Evolutionary conservation across 2,888 invertebrate genomes (phyloP).

Genomic region (Coenonympha arcania): DNA sequence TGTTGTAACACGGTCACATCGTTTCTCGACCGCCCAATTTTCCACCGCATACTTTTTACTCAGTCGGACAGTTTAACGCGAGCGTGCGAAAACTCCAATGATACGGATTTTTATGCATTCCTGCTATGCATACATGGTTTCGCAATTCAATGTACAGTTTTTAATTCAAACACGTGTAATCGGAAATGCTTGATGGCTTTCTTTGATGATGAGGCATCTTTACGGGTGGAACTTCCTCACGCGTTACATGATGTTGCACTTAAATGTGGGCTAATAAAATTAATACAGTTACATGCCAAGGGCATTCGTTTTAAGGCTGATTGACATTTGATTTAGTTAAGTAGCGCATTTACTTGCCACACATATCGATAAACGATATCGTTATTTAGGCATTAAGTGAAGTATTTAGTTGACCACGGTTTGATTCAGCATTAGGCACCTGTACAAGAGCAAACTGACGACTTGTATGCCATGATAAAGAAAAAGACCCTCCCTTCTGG

Average conservation of each 20-base stretch:
- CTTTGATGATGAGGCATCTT: slow-evolving; percentile 19
- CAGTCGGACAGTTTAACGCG: slow-evolving; percentile 46
- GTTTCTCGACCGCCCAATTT: slow-evolving; percentile 64
- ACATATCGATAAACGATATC: no score
- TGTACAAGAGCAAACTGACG: no score
- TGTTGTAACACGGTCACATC: slow-evolving; percentile 70
- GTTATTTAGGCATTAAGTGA: no score
- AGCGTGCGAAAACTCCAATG: slow-evolving; percentile 54
- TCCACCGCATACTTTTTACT: slow-evolving; percentile 50
- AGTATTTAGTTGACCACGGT: no score
- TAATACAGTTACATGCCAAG: slow-evolving; percentile 1
- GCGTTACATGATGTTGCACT: slow-evolving; percentile 17
- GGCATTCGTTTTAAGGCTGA: background rate
- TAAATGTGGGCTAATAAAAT: slow-evolving; percentile 9
- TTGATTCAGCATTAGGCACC: no score
- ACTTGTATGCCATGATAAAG: no score
- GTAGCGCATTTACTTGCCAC: no score
- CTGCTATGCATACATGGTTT: slow-evolving; percentile 36
- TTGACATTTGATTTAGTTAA: no score
- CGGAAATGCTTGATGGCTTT: slow-evolving; percentile 29
- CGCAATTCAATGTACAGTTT: slow-evolving; percentile 42
- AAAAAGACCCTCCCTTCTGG: no score
- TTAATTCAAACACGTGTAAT: slow-evolving; percentile 34
- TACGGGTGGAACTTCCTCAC: slow-evolving; percentile 19
- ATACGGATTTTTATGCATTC: slow-evolving; percentile 37